Percentiles rank a stretch among this genome's conserved stretches.
Evolutionary conservation across 2,797 vertebrate species (phyloP).

Genomic region (Bufotes viridis): DNA sequence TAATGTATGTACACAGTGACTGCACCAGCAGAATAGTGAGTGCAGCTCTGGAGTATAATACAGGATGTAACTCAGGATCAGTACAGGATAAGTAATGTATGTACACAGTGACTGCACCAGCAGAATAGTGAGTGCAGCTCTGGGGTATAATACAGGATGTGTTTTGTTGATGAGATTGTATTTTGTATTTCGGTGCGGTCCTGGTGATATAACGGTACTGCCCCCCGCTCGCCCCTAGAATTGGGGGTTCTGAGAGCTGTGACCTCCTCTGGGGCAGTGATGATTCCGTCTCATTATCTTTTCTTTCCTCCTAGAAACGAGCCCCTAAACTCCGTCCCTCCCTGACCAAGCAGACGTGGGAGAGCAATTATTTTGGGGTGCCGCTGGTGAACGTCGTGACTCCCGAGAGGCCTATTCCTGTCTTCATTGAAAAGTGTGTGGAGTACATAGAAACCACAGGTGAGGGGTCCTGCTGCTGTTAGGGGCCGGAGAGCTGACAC

Average conservation of each 20-base stretch:
- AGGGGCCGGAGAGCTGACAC: no score
- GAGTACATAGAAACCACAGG: slow-evolving; percentile 90
- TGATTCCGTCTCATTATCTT: background rate
- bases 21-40: background rate
- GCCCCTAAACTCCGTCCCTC: slow-evolving; percentile 88
- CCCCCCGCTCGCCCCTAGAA: no score
- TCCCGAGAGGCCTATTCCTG: slow-evolving; percentile 85
- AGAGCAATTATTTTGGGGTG: slow-evolving; percentile 95
- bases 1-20: no score
- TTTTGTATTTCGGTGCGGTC: background rate
- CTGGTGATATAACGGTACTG: no score
- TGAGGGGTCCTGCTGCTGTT: background rate
- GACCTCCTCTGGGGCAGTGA: no score
- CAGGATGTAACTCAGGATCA: slow-evolving; percentile 12
- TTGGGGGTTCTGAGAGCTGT: no score
- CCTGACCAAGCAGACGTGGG: slow-evolving; percentile 85
- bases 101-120: background rate
- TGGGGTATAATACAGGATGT: background rate
- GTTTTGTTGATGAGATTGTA: background rate
- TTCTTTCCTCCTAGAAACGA: slow-evolving; percentile 79
- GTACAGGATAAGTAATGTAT: slow-evolving; percentile 5
- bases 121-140: slow-evolving; percentile 6
- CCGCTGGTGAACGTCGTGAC: slow-evolving; percentile 84
- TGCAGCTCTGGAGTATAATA: slow-evolving; percentile 3
- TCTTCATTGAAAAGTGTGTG: slow-evolving; percentile 95